phyloP scores from a whole-genome alignment of 2,113 vertebrate species.

The Phylloscopus trochilus region DNA sequence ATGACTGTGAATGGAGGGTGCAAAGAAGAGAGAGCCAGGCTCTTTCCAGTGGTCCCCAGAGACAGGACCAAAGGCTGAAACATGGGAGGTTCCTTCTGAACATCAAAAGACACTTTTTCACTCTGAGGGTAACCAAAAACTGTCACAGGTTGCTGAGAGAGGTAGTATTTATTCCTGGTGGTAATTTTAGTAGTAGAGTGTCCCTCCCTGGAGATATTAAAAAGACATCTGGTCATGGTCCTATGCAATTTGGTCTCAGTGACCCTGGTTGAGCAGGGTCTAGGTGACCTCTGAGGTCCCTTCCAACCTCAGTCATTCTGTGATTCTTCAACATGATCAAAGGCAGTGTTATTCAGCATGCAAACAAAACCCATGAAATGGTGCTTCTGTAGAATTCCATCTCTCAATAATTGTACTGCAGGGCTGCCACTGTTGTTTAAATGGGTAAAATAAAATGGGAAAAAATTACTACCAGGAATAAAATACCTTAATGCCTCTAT shows the following conservation, averaged over 20 bases:
- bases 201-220: not conserved
- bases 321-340: not conserved
- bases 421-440: not conserved
- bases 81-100: not conserved
- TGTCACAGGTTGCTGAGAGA: not conserved
- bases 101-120: not conserved
- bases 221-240: not conserved
- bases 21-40: not conserved
- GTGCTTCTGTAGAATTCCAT: not conserved
- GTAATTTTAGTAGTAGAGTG: too few relatives aligned
- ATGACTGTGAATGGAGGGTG: not conserved
- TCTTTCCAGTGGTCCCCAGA: not conserved
- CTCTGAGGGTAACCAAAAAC: not conserved
- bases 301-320: not conserved
- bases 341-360: not conserved
- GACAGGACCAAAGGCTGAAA: not conserved
- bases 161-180: too few relatives aligned
- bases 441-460: not conserved
- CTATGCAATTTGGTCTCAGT: accelerated
- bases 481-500: not conserved
- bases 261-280: not conserved
- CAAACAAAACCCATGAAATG: not conserved
- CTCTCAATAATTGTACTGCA: not conserved
- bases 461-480: not conserved
- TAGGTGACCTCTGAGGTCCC: not conserved